Evolutionary conservation across 2,888 invertebrate genomes (phyloP).

Genomic region (Andrena bicolor): DNA sequence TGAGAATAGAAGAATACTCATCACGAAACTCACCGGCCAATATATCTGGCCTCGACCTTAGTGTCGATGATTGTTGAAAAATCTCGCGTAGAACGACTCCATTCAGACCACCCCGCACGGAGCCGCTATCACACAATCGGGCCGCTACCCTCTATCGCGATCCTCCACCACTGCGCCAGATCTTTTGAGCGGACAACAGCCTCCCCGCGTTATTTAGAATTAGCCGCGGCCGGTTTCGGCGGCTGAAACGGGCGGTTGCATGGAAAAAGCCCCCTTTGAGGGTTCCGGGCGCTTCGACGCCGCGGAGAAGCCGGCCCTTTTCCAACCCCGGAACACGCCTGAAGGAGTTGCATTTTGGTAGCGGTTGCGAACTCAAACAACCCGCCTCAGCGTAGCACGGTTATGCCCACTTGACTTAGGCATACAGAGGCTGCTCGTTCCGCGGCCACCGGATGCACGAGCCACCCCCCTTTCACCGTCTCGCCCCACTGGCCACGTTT

Average conservation of each 20-base stretch:
- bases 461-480: constrained; percentile 30
- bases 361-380: constrained; percentile 63
- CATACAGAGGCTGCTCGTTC: constrained; percentile 28
- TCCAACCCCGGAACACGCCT: neutral
- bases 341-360: constrained; percentile 40
- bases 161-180: neutral
- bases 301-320: neutral
- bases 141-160: neutral
- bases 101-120: neutral
- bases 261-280: constrained; percentile 29
- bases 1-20: too few relatives aligned
- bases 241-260: neutral
- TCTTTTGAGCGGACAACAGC: constrained; percentile 32
- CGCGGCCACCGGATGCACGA: constrained; percentile 22
- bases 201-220: constrained; percentile 43
- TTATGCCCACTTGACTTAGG: constrained; percentile 62
- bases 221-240: neutral
- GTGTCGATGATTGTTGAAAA: constrained; percentile 18
- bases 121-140: neutral
- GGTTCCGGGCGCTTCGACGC: constrained; percentile 18
- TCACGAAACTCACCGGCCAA: too few relatives aligned
- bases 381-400: constrained; percentile 45
- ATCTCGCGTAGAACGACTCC: neutral
- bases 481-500: constrained; percentile 18
- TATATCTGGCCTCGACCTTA: too few relatives aligned